A percentile compares a stretch with the other conserved stretches of the same genome.
These are phyloP conservation scores for Eudorcas thomsonii DNA, from an alignment of 2,113 vertebrate species.

Conservation along the genomic window DNA sequence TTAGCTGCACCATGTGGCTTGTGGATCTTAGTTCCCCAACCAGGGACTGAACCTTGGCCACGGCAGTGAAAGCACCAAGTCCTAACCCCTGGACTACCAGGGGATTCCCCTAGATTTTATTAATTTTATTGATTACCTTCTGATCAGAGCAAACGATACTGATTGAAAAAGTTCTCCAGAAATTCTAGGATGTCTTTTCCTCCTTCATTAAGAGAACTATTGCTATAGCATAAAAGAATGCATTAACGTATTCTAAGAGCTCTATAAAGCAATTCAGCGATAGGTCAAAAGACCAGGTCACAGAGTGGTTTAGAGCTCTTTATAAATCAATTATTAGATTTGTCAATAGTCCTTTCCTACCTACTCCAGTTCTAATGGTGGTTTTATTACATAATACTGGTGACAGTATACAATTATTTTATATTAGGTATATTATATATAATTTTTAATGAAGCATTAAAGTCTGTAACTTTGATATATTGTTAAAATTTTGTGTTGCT, in stretches of 20 bases:
- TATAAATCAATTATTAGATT: neutral
- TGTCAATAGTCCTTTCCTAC: neutral
- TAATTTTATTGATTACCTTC: neutral
- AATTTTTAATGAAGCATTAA: neutral
- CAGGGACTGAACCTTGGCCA: neutral
- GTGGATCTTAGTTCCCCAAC: neutral
- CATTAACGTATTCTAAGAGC: slow-evolving; percentile 1
- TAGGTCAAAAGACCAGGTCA: neutral
- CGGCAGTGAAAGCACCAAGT: neutral
- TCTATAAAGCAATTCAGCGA: neutral
- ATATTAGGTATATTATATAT: neutral
- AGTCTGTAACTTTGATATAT: neutral
- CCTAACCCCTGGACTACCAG: neutral
- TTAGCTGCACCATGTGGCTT: neutral
- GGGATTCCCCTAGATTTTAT: neutral
- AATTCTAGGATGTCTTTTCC: neutral
- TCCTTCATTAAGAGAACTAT: neutral
- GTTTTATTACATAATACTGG: neutral
- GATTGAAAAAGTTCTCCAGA: neutral
- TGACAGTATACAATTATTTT: neutral
- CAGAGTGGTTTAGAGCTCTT: neutral
- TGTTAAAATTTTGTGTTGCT: slow-evolving; percentile 7
- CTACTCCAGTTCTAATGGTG: neutral
- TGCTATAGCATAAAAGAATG: neutral
- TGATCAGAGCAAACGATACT: neutral